Evolutionary conservation across 2,113 vertebrate genomes (phyloP).

Genomic region (Myotis lucifugus): DNA sequence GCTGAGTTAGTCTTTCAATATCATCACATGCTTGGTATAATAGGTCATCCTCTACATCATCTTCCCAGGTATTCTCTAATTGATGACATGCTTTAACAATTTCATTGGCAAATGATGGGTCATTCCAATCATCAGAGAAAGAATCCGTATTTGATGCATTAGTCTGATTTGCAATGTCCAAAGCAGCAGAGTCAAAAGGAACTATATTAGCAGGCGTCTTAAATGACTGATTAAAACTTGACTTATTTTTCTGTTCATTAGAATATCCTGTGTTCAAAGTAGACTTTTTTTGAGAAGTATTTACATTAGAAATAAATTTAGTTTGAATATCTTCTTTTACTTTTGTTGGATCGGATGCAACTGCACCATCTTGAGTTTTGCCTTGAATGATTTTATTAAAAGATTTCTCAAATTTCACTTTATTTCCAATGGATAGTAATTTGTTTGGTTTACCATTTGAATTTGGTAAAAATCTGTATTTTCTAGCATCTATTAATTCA

Average conservation of each 20-base stretch:
- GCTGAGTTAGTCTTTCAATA: conserved; percentile 89
- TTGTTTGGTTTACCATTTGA: conserved; percentile 30
- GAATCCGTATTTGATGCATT: conserved; percentile 65
- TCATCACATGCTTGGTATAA: conserved; percentile 93
- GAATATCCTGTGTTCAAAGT: not conserved
- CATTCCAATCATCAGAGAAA: conserved; percentile 83
- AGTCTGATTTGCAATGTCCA: conserved; percentile 50
- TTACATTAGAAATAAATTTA: conserved; percentile 43
- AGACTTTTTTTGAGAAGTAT: conserved; percentile 54
- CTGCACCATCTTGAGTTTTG: conserved; percentile 53
- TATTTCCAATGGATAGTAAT: conserved; percentile 70
- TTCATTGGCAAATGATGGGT: conserved; percentile 83
- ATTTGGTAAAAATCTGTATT: conserved; percentile 58
- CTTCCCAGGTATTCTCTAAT: conserved; percentile 87
- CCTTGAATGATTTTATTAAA: conserved; percentile 53
- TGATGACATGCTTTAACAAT: conserved; percentile 83
- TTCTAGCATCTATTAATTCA: conserved; percentile 31
- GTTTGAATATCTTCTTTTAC: conserved; percentile 48
- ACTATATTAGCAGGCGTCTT: conserved; percentile 39
- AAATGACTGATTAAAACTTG: conserved; percentile 40
- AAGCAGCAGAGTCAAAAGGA: conserved; percentile 38
- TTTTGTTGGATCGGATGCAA: conserved; percentile 51
- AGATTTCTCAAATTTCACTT: conserved; percentile 70
- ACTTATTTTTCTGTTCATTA: conserved; percentile 55
- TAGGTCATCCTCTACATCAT: conserved; percentile 89